Evolutionary conservation across 2,888 invertebrate genomes (phyloP), one percentile per base, ranked within the genome.

Genomic region (Drosophila ezoana): DNA sequence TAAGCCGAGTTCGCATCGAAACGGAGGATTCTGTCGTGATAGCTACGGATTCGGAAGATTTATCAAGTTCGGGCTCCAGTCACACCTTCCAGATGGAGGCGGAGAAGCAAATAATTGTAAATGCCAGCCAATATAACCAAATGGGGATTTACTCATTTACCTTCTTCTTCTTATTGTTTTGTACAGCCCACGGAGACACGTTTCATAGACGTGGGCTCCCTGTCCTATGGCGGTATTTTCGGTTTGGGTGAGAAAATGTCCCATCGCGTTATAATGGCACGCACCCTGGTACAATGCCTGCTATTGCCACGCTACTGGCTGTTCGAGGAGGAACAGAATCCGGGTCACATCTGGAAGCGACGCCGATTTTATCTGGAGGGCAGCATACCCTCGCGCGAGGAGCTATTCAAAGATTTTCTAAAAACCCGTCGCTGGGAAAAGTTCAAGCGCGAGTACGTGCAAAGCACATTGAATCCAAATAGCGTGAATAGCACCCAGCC

Each of bases 221-320:
- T 92, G 3, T 88, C 90, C 5, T 90, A 75, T 43, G 92, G 92
- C 6, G 87, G 90, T 0, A 89, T 92, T 70, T 96, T 96, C 79
- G 95, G 95, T 1, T 93, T 96, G 40, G 96, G 96, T 0, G 96
- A 96, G 89, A 93, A 94, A 68, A 94, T 95, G 93, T 92, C 93
- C 0, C 94, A 95, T 89, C 94, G 96, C 13, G 93, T 95, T 3
- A 94, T 96, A 18, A 93, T 96, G 57, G 95, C 96, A 0, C 90
- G 94, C 44, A 94, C 94, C 0, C 93, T 93, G 0, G 94, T 95
- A 1, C 94, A 94, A 78, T 96, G 96, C 77, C 93, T 96, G 85
- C 90, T 96, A 23, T 90, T 96, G 68, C 96, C 96, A 0, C 94
- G 94, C 61, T 95, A 95, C 81, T 96, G 95, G 95, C 92, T 96